Percentiles rank a stretch among this genome's conserved stretches.
Conservation (phyloP, 2,797 vertebrate species). For the Aulostomus chinensis region DNA sequence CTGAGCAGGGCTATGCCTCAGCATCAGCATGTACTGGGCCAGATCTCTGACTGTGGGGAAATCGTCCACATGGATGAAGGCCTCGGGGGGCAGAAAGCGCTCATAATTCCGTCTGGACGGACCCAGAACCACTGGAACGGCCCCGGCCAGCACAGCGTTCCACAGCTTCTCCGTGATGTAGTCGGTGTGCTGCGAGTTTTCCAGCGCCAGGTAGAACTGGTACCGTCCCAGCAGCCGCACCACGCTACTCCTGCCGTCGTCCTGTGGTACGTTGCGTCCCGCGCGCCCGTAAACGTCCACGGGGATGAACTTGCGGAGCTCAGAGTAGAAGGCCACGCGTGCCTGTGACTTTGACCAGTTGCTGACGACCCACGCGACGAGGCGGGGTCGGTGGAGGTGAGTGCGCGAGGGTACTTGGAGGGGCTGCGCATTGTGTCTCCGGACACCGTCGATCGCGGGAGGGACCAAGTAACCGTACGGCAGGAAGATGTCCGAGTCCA, state of each 20-base stretch:
- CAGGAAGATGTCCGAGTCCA: constrained; percentile 87
- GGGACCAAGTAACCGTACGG: constrained; percentile 88
- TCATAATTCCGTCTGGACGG: constrained; percentile 89
- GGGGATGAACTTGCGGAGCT: constrained; percentile 77
- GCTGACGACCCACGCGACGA: constrained; percentile 92
- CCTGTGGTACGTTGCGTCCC: constrained; percentile 65
- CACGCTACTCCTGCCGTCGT: constrained; percentile 55
- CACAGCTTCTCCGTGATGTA: constrained; percentile 97
- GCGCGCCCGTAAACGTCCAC: constrained; percentile 85
- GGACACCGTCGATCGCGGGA: neutral
- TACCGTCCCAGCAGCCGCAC: constrained; percentile 81
- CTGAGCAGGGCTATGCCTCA: constrained; percentile 73
- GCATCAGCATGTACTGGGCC: constrained; percentile 85
- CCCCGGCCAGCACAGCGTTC: constrained; percentile 86
- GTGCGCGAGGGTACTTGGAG: constrained; percentile 9
- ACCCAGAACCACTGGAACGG: constrained; percentile 91
- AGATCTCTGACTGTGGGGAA: constrained; percentile 82
- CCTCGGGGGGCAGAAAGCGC: constrained; percentile 85
- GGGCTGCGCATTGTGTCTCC: neutral
- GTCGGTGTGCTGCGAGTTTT: constrained; percentile 93
- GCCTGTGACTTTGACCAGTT: constrained; percentile 88
- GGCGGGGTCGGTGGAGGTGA: constrained; percentile 47
- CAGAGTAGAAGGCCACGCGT: constrained; percentile 83
- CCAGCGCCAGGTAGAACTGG: constrained; percentile 94
- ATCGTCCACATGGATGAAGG: constrained; percentile 94